These are phyloP conservation scores for Litoditis marina DNA, from an alignment of 2,888 invertebrate species.

Conservation along the genomic window DNA sequence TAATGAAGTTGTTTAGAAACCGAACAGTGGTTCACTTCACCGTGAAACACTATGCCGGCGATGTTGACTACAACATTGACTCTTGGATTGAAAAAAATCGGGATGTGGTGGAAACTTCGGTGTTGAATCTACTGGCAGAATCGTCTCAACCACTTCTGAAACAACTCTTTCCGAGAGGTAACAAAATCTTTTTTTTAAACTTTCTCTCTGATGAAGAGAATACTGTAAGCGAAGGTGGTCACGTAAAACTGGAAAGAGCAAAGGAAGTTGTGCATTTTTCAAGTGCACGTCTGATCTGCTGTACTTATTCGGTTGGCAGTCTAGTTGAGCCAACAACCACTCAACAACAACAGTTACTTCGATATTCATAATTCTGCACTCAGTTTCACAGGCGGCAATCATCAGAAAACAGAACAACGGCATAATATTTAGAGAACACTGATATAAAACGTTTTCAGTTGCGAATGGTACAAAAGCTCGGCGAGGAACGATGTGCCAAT, in stretches of 20 bases:
- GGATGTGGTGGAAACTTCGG: slow-evolving; percentile 47
- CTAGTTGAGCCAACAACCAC: too few species aligned
- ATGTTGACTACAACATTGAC: slow-evolving; percentile 64
- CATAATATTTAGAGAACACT: too few species aligned
- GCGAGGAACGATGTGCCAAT: slow-evolving; percentile 39
- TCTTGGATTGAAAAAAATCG: slow-evolving; percentile 65
- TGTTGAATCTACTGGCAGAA: slow-evolving; percentile 59
- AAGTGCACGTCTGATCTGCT: too few species aligned
- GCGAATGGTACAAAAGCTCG: too few species aligned
- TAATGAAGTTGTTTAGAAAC: slow-evolving; percentile 3
- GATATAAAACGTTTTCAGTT: too few species aligned
- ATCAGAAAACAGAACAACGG: too few species aligned
- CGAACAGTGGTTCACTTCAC: slow-evolving; percentile 48
- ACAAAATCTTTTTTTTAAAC: too few species aligned
- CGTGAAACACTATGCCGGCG: slow-evolving; percentile 64
- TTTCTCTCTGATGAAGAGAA: too few species aligned
- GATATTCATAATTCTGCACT: too few species aligned
- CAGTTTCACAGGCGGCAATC: too few species aligned
- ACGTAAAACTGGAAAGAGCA: neutral
- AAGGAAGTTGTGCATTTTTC: neutral
- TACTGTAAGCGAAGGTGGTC: neutral
- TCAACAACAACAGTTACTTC: too few species aligned
- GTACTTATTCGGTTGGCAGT: too few species aligned
- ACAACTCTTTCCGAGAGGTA: slow-evolving; percentile 47
- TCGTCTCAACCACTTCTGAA: slow-evolving; percentile 48